Conservation (phyloP, 1,140 invertebrate genomes). For the Heliconius hermathena region DNA sequence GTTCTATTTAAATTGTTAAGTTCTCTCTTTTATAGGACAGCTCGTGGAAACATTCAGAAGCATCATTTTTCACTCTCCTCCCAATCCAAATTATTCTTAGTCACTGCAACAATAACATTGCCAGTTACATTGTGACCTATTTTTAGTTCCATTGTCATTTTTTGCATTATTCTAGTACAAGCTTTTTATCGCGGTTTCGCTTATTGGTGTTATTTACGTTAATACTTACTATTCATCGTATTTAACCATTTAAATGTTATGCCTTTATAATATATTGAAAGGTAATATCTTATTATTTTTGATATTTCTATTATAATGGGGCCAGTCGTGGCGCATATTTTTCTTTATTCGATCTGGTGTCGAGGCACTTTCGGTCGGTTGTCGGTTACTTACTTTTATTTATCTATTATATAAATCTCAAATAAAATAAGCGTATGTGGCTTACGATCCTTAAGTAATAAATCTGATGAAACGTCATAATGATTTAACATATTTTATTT, state of each 20-base stretch:
- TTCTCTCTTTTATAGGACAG: neutral
- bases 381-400: too few relatives aligned
- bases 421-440: neutral
- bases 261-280: too few relatives aligned
- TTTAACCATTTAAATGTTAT: neutral
- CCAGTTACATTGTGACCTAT: constrained; percentile 17
- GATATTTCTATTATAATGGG: too few relatives aligned
- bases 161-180: constrained; percentile 6
- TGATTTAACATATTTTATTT: neutral
- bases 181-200: neutral
- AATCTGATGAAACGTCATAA: constrained; percentile 6
- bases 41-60: neutral
- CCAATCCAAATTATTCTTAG: constrained; percentile 21
- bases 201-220: neutral
- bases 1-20: constrained; percentile 6
- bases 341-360: too few relatives aligned
- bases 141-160: constrained; percentile 21
- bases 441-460: neutral
- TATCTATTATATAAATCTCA: neutral
- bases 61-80: neutral
- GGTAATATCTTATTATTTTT: too few relatives aligned
- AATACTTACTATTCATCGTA: neutral
- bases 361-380: too few relatives aligned
- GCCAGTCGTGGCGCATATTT: too few relatives aligned
- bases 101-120: constrained; percentile 17